These are phyloP conservation scores for Cyrtonyx montezumae DNA, from an alignment of 2,113 vertebrate genomes.

Conservation along the genomic window DNA sequence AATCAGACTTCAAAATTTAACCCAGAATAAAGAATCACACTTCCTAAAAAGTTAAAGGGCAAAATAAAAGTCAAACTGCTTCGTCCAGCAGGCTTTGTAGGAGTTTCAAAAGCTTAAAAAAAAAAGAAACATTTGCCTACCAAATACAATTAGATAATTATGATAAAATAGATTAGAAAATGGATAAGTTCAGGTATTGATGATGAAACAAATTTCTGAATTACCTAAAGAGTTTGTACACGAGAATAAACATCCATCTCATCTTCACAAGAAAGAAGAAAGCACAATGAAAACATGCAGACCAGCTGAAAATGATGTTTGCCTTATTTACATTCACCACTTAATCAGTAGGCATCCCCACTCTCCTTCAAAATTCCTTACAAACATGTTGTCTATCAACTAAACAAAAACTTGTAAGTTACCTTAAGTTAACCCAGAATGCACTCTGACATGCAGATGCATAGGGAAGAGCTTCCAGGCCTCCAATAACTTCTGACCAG, in stretches of 20 bases:
- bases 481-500: not conserved
- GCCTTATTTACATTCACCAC: not conserved
- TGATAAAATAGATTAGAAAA: not conserved
- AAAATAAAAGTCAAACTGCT: not conserved
- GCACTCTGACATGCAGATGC: not conserved
- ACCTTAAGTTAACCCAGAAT: not conserved
- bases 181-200: fast-evolving
- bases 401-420: not conserved
- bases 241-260: not conserved
- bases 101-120: not conserved
- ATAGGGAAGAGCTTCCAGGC: not conserved
- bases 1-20: not conserved
- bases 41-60: not conserved
- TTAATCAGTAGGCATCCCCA: not conserved
- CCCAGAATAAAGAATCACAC: not conserved
- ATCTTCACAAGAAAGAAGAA: not conserved
- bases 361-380: not conserved
- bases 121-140: not conserved
- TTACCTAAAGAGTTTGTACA: fast-evolving
- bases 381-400: not conserved
- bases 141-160: not conserved
- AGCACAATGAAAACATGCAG: not conserved
- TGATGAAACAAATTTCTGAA: not conserved
- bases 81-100: not conserved
- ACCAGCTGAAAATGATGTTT: not conserved